These are phyloP conservation scores for Pantala flavescens DNA, from an alignment of 1,140 invertebrate species.

Conservation along the genomic window DNA sequence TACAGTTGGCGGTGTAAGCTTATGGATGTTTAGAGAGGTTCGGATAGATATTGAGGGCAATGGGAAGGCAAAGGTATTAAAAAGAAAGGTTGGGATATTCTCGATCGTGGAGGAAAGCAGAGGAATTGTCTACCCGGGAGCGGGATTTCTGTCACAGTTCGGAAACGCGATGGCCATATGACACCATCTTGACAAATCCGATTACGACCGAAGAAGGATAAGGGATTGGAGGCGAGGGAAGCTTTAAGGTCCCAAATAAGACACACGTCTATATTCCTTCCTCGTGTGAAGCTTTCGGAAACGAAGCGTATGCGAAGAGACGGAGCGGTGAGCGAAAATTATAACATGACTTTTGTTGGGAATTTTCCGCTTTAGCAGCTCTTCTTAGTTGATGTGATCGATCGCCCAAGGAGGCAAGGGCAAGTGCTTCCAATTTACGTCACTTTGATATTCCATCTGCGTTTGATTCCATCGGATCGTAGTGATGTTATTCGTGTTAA, in stretches of 20 bases:
- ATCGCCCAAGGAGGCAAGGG: background rate
- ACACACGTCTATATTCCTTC: background rate
- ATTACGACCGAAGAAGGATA: background rate
- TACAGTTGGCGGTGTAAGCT: no score
- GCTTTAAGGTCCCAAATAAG: no score
- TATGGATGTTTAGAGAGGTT: no score
- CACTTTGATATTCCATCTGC: no score
- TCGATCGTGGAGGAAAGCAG: no score
- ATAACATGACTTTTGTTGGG: background rate
- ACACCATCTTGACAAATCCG: background rate
- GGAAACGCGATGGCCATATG: background rate
- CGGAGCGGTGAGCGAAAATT: background rate
- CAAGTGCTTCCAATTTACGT: no score
- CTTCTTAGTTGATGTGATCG: background rate
- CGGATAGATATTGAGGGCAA: no score
- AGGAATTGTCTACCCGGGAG: background rate
- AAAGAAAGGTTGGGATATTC: no score
- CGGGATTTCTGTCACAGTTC: background rate
- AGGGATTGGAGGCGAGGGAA: background rate
- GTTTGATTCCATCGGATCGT: no score
- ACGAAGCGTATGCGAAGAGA: background rate
- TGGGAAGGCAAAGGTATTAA: no score
- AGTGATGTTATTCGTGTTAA: no score
- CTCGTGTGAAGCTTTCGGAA: background rate
- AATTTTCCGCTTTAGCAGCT: background rate